Conservation (phyloP, 2,797 vertebrate genomes). For the Thamnophis elegans region DNA sequence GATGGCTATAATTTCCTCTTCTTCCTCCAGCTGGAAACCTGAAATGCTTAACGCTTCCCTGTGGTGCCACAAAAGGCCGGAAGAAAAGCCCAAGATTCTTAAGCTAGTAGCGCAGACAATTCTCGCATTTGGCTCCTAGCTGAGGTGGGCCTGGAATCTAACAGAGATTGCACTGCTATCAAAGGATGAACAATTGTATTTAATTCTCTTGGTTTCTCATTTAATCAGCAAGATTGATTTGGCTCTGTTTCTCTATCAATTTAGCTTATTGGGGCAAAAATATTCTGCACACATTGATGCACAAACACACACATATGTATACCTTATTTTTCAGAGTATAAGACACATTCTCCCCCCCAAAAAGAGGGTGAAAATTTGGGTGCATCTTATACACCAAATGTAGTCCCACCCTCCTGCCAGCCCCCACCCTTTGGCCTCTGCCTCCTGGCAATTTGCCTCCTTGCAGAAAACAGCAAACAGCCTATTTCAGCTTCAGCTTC, state of each 20-base stretch:
- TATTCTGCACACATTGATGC: not conserved
- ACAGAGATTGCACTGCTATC: not conserved
- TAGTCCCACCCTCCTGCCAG: too few species aligned
- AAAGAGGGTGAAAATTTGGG: too few species aligned
- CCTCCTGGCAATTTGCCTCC: too few species aligned
- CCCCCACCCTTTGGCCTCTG: too few species aligned
- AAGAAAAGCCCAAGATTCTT: not conserved
- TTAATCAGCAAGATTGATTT: not conserved
- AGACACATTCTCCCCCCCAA: too few species aligned
- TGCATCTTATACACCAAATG: too few species aligned
- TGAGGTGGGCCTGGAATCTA: not conserved
- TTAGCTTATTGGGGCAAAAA: not conserved
- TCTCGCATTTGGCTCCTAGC: not conserved
- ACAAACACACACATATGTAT: not conserved
- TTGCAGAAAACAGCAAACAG: too few species aligned
- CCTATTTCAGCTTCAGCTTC: too few species aligned
- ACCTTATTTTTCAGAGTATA: too few species aligned
- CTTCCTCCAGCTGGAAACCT: not conserved
- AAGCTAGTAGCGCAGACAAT: not conserved
- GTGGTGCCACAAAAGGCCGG: not conserved
- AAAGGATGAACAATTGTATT: not conserved
- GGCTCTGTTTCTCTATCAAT: not conserved
- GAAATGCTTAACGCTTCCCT: not conserved
- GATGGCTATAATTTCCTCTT: not conserved
- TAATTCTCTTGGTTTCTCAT: not conserved